Conservation (phyloP, 2,888 invertebrate genomes). For the Hydropsyche betteni region DNA sequence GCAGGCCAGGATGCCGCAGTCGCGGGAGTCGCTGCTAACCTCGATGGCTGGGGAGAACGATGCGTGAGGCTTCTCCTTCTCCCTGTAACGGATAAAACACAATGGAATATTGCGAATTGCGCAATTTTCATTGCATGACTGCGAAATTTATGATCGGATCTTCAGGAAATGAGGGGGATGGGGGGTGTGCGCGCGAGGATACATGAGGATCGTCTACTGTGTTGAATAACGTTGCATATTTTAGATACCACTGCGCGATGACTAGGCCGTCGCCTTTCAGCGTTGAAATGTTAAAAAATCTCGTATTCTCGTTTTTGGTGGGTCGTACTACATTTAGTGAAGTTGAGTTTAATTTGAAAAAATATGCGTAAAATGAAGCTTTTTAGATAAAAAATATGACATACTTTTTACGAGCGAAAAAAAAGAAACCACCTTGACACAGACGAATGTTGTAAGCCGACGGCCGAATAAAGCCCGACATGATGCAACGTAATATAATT, state of each 20-base stretch:
- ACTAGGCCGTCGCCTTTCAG: too few relatives aligned
- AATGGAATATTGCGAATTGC: too few relatives aligned
- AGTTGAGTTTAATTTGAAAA: neutral
- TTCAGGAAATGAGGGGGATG: too few relatives aligned
- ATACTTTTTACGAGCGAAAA: neutral
- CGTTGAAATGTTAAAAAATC: neutral
- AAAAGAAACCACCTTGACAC: constrained; percentile 24
- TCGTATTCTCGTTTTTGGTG: neutral
- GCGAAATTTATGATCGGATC: too few relatives aligned
- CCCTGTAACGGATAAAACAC: constrained; percentile 55
- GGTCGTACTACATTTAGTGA: neutral
- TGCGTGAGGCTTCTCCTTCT: constrained; percentile 69
- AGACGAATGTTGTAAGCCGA: constrained; percentile 11
- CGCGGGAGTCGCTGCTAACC: constrained; percentile 77
- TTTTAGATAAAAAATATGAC: neutral
- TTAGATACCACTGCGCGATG: too few relatives aligned
- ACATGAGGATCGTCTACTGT: too few relatives aligned
- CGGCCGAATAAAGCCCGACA: neutral
- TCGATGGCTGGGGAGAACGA: constrained; percentile 62
- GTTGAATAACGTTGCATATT: too few relatives aligned
- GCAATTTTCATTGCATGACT: too few relatives aligned
- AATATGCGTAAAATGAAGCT: too few relatives aligned
- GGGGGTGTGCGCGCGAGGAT: too few relatives aligned
- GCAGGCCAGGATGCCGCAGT: constrained; percentile 89
- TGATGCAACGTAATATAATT: constrained; percentile 28